Conservation (phyloP, 2,797 vertebrate genomes). For the Fistularia commersonii region DNA sequence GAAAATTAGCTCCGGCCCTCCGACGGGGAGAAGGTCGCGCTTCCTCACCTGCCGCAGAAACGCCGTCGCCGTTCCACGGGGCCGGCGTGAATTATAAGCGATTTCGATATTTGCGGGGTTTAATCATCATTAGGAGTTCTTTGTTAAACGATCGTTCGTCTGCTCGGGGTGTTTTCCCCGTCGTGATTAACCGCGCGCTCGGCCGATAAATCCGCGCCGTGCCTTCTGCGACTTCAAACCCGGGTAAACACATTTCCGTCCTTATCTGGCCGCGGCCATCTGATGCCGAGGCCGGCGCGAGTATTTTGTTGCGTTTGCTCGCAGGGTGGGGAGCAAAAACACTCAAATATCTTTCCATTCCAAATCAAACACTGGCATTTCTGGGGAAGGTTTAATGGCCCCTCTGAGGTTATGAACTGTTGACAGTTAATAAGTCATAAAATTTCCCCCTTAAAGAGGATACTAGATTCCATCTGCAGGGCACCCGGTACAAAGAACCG, state of each 20-base stretch:
- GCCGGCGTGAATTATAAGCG: conserved; percentile 5
- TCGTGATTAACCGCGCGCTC: conserved; percentile 29
- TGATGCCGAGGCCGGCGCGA: conserved; percentile 40
- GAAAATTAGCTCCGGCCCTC: background rate
- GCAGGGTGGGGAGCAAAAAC: conserved; percentile 57
- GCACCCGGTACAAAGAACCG: conserved; percentile 86
- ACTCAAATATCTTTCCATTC: conserved; percentile 62
- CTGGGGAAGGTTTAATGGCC: conserved; percentile 90
- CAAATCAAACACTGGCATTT: conserved; percentile 91
- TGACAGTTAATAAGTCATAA: conserved; percentile 99
- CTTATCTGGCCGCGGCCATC: conserved; percentile 55
- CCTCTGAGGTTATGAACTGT: conserved; percentile 96
- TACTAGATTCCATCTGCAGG: conserved; percentile 91
- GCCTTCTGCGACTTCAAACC: conserved; percentile 44
- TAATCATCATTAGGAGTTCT: conserved; percentile 8
- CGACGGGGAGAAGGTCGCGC: background rate
- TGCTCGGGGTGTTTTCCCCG: conserved; percentile 23
- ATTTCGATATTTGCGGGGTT: conserved; percentile 30
- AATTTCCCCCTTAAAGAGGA: conserved; percentile 90
- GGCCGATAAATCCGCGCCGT: conserved; percentile 20
- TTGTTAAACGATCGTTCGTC: conserved; percentile 20
- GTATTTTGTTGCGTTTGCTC: conserved; percentile 59
- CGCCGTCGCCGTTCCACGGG: too few relatives aligned
- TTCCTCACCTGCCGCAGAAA: too few relatives aligned
- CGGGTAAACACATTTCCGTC: conserved; percentile 46